Evolutionary conservation across 2,113 vertebrate genomes (phyloP).

Genomic region (Chionodraco myersi): DNA sequence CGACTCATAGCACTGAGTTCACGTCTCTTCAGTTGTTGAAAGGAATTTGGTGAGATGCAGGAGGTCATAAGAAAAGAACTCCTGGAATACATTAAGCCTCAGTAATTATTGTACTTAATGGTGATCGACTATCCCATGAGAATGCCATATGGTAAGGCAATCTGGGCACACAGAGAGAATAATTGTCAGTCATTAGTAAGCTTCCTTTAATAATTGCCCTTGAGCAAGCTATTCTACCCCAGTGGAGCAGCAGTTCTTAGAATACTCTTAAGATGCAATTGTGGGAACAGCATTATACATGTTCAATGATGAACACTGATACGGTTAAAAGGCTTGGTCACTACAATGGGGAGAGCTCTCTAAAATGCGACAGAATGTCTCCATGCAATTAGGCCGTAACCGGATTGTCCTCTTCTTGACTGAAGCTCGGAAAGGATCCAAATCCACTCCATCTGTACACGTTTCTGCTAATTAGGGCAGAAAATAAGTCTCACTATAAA

Average conservation of each 20-base stretch:
- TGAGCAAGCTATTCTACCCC: conserved; percentile 7
- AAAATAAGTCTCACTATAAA: conserved; percentile 55
- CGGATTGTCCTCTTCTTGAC: conserved; percentile 41
- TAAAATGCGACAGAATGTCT: neutral
- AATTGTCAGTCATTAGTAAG: neutral
- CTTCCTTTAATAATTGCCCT: conserved; percentile 21
- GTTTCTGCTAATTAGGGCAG: conserved; percentile 55
- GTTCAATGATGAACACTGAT: neutral
- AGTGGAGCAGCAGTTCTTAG: neutral
- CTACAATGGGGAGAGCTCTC: neutral
- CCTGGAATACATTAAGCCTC: too few species aligned
- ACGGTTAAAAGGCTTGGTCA: neutral
- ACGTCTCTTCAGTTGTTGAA: too few species aligned
- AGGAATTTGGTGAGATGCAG: too few species aligned
- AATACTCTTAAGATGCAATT: neutral
- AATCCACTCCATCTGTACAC: conserved; percentile 32
- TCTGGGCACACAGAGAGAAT: neutral
- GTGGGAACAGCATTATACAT: neutral
- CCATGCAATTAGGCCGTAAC: conserved; percentile 7
- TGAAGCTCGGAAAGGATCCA: conserved; percentile 28
- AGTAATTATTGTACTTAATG: too few species aligned
- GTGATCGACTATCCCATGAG: too few species aligned
- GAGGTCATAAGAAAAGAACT: too few species aligned
- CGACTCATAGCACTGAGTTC: too few species aligned
- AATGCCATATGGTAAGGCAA: too few species aligned